Base-by-base conservation (phyloP, 2,113 vertebrate genomes). In the Polyodon spathula region DNA sequence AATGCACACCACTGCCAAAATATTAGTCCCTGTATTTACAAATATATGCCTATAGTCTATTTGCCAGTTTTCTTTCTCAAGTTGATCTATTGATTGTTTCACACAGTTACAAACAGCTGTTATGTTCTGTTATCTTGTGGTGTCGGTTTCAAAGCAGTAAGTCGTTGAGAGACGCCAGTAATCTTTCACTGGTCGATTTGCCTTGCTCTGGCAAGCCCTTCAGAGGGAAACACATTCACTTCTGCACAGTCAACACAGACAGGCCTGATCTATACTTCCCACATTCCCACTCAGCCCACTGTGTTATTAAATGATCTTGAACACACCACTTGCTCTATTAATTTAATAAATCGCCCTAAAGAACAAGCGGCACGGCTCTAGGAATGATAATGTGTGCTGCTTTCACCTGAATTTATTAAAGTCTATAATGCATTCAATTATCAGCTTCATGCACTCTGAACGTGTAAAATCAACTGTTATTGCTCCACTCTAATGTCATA, bases 261-360 rank as follows among this genome's bases (percentile, higher is more conserved):
- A 39, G 8, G 57, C 54, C 61, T 68, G 60, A 73, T 70, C 61
- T 64, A 66, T 72, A 73, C 72, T 68, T 67, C 67, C 67, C 58
- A 61, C 57, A 62, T 75, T 65, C 68, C 72, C 66, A 51, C 59
- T 56, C 69, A 69, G 70, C 65, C 43, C 60, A 63, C 55, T 66
- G 56, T 63, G 63, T 67, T 75, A 74, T 85, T 82, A 74, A 68
- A 73, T 73, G 75, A 74, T 84, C 81, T 81, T 78, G 71, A 68
- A 70, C 57, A 72, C 44, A 68, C 66, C 68, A 71, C 74, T 80
- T 78, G 72, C 61, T 70, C 64, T 77, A 67, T 66, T 76, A 71
- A 72, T 80, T 72, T 80, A 79, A 81, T 73, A 80, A 86, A 81
- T 72, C 4, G 59, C 66, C 73, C 79, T 73, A 58, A 74, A 76